phyloP scores from a whole-genome alignment of 2,888 invertebrate genomes.

The Drosophila robusta region DNA sequence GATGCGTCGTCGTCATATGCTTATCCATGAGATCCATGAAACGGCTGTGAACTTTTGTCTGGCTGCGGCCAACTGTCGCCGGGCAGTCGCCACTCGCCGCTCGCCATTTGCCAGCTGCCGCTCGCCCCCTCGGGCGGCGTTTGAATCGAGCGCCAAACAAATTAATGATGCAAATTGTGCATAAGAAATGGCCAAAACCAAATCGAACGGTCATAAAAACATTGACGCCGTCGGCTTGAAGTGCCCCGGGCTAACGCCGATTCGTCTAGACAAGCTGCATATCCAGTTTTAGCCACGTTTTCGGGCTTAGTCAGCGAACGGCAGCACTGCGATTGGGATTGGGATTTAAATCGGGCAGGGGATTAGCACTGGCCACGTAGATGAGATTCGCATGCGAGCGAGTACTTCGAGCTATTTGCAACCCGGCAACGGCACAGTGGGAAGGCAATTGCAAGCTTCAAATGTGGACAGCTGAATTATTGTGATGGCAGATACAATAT shows the following conservation, averaged over 20 bases:
- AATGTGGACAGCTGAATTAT: not conserved
- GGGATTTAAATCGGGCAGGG: conserved; percentile 18
- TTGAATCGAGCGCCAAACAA: conserved; percentile 35
- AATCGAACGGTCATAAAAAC: conserved; percentile 21
- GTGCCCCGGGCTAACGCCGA: conserved; percentile 23
- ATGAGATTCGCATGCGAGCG: not conserved
- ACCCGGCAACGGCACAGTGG: conserved; percentile 24
- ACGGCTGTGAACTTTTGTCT: conserved; percentile 1
- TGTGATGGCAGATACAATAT: conserved; percentile 2
- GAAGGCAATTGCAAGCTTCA: not conserved
- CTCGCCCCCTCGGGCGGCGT: conserved; percentile 2
- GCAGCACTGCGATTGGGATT: conserved; percentile 1
- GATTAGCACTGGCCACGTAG: not conserved
- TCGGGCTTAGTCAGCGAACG: conserved; percentile 41
- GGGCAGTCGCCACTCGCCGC: conserved; percentile 16
- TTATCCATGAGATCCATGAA: conserved; percentile 2
- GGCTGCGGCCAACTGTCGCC: conserved; percentile 21
- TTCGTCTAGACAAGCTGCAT: conserved; percentile 42
- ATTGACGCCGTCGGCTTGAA: conserved; percentile 6
- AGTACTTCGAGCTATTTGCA: not conserved
- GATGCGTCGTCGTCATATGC: conserved; percentile 13
- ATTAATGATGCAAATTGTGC: conserved; percentile 66
- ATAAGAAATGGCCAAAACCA: conserved; percentile 29
- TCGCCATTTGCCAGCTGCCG: conserved; percentile 5
- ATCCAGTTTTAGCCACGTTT: conserved; percentile 19